A percentile compares a stretch with the other conserved stretches of the same genome.
Conservation (phyloP, 2,888 invertebrate species). For the Lasioglossum marginatum region DNA sequence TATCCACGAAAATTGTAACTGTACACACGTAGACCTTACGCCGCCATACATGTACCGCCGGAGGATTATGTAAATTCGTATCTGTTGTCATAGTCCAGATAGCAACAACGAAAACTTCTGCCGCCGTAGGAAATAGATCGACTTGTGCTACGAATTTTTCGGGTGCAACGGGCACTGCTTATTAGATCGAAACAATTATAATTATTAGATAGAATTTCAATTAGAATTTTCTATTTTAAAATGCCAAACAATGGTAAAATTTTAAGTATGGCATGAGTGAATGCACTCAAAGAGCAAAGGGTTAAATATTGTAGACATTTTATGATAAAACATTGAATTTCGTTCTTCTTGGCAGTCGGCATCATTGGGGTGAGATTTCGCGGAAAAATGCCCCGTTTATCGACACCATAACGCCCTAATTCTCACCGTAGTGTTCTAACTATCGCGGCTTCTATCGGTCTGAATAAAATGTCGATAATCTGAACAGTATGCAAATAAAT, state of each 20-base stretch:
- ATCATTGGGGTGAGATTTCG: not conserved
- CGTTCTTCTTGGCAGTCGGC: not conserved
- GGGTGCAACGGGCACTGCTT: not conserved
- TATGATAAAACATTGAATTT: not conserved
- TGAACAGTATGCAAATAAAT: slow-evolving; percentile 72
- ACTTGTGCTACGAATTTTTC: not conserved
- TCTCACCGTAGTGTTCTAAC: slow-evolving; percentile 18
- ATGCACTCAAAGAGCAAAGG: not conserved
- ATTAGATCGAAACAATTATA: not conserved
- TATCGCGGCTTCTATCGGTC: slow-evolving; percentile 42
- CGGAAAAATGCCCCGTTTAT: slow-evolving; percentile 4
- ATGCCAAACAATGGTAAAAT: not conserved
- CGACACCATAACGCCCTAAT: not conserved
- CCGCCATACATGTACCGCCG: not conserved
- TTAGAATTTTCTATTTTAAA: not conserved
- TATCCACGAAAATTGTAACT: not conserved
- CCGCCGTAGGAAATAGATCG: not conserved
- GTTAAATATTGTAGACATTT: not conserved
- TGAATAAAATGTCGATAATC: slow-evolving; percentile 69
- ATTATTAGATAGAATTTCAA: not conserved
- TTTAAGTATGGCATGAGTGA: not conserved
- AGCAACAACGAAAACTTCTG: not conserved
- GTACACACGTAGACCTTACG: not conserved
- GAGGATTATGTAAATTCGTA: not conserved
- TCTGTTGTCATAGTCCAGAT: not conserved